Base-by-base conservation (phyloP, 1,140 invertebrate species). In the Drosophila sp. region DNA sequence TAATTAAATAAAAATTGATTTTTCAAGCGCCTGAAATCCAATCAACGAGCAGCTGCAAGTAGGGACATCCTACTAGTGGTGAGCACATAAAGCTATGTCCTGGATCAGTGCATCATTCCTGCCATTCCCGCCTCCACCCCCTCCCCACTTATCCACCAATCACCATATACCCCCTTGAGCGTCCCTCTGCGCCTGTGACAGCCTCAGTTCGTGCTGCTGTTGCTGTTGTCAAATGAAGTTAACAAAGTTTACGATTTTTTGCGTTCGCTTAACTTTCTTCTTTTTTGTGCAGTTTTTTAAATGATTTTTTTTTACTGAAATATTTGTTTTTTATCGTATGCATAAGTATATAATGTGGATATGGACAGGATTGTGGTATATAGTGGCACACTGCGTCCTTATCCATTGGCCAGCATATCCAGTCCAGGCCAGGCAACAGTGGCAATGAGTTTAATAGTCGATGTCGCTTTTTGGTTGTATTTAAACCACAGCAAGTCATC, bases 1-100 rank as follows among this genome's bases (percentile, higher is more conserved):
- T 86, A 86, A 86, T 86, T 86, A 86, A 86, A 86, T 86, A 86
- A 86, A 86, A 87, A 86, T 86, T 86, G 82, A 86, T 86, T 86
- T 84, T 86, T 73, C 82, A 86, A 81, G 82, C 82, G 82, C 82
- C 74, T 82, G 78, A 86, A 87, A 86, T 86, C 71, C 82, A 86
- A 86, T 86, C 82, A 86, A 82, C 82, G 82, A 80, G 57, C 75
- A 50, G 80, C 82, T 81, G 65, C 78, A 86, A 86, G 82, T 87
- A 73, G 78, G 78, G 48, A 66, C 72, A 72, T 38, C 67, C 73
- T 63, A 70, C 61, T 54, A 63, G 71, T 77, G 72, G 56, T 38
- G 43, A 58, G 61, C 58, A 76, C 58, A 73, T 61, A 67, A 67
- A 67, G 74, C 74, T 67, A 76, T 72, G 63, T 72, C 73, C 77